Evolutionary conservation across 2,797 vertebrate genomes (phyloP).

Genomic region (Ciconia nigra): DNA sequence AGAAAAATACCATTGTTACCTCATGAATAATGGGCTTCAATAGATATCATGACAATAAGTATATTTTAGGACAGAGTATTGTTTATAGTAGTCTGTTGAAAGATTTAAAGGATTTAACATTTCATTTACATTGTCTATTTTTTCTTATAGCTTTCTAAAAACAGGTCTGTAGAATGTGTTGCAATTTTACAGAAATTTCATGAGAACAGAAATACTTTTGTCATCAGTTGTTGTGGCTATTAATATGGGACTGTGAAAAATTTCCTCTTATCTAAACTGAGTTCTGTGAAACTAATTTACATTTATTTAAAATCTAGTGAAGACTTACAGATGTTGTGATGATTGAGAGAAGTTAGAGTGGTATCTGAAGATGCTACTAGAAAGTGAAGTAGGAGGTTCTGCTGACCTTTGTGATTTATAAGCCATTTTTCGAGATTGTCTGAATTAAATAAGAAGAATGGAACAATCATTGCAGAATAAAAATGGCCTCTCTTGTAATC

Average conservation of each 20-base stretch:
- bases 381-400: background rate
- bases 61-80: constrained; percentile 28
- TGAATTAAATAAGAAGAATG: background rate
- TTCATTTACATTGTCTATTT: constrained; percentile 6
- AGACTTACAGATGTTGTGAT: background rate
- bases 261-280: background rate
- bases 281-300: background rate
- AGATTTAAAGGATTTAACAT: constrained; percentile 24
- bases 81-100: constrained; percentile 28
- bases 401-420: background rate
- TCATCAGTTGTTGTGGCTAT: background rate
- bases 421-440: background rate
- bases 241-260: background rate
- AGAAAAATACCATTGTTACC: constrained; percentile 42
- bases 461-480: background rate
- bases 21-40: constrained; percentile 46
- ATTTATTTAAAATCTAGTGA: background rate
- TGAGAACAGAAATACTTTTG: background rate
- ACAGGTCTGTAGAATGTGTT: background rate
- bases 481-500: background rate
- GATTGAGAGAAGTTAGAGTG: background rate
- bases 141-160: background rate
- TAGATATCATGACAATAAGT: constrained; percentile 26
- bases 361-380: background rate
- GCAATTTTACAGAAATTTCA: background rate